A percentile compares a stretch with the other conserved stretches of the same genome.
phyloP scores from a whole-genome alignment of 2,888 invertebrate species.

The Drosophila subquinaria region DNA sequence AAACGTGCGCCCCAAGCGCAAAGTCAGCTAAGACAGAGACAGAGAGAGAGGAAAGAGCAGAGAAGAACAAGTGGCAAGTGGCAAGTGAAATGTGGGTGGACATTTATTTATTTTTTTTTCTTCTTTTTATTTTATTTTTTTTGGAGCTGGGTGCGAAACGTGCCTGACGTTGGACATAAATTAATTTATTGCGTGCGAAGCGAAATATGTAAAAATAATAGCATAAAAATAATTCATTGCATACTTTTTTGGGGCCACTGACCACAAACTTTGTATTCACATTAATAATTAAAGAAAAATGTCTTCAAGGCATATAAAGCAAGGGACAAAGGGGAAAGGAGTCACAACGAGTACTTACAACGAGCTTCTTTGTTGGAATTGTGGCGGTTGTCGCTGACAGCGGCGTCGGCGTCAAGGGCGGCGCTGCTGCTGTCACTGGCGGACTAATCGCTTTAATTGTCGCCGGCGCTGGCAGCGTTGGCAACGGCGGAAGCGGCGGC shows the following conservation, averaged over 20 bases:
- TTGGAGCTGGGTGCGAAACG: constrained; percentile 64
- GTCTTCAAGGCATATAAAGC: constrained; percentile 16
- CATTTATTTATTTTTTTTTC: constrained; percentile 11
- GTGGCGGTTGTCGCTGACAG: constrained; percentile 81
- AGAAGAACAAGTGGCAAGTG: constrained; percentile 2
- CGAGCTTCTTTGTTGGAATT: constrained; percentile 85
- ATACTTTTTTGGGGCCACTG: constrained; percentile 56
- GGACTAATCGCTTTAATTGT: constrained; percentile 86
- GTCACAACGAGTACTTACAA: constrained; percentile 81
- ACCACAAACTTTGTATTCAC: constrained; percentile 69
- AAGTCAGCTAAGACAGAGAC: constrained; percentile 1
- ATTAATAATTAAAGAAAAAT: constrained; percentile 72
- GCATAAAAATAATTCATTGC: constrained; percentile 76
- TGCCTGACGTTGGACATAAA: constrained; percentile 76
- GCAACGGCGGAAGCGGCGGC: constrained; percentile 77
- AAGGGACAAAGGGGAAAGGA: no score
- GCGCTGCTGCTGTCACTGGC: constrained; percentile 83
- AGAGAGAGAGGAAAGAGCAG: background rate
- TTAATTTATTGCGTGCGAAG: constrained; percentile 82
- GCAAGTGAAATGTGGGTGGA: constrained; percentile 10
- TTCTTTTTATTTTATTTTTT: constrained; percentile 13
- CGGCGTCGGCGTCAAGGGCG: constrained; percentile 78
- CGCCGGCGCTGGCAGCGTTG: constrained; percentile 83
- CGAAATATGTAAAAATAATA: constrained; percentile 62
- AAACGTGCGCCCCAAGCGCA: constrained; percentile 63